Conservation (phyloP, 2,888 invertebrate species). For the Papilio gigon region DNA sequence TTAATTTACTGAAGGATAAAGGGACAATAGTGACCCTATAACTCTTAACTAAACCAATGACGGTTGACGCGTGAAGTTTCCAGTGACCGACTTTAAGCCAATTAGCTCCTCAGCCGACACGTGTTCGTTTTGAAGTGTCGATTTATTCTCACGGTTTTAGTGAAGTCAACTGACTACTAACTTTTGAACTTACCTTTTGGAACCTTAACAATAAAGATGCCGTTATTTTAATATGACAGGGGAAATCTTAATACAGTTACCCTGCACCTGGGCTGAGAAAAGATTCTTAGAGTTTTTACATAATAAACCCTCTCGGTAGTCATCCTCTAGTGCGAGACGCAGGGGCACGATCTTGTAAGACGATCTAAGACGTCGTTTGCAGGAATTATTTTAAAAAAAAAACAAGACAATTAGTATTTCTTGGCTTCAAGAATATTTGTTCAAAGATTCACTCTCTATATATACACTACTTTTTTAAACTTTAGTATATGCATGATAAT, state of each 20-base stretch:
- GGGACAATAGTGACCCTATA: slow-evolving; percentile 4
- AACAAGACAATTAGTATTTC: neutral
- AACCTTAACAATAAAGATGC: too few species aligned
- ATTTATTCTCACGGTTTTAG: neutral
- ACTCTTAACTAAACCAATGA: slow-evolving; percentile 20
- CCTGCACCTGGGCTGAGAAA: too few species aligned
- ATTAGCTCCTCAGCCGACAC: slow-evolving; percentile 18
- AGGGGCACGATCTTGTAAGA: too few species aligned
- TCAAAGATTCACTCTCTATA: neutral
- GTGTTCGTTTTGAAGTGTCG: slow-evolving; percentile 11
- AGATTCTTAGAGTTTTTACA: too few species aligned
- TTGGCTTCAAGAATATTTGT: neutral
- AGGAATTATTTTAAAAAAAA: too few species aligned
- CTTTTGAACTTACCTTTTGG: neutral
- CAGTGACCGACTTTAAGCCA: slow-evolving; percentile 32
- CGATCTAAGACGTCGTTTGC: too few species aligned
- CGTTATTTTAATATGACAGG: too few species aligned
- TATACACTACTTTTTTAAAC: neutral
- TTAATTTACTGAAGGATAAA: neutral
- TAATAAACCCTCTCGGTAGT: too few species aligned
- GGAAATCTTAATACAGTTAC: too few species aligned
- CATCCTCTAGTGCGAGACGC: too few species aligned
- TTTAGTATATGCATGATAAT: neutral
- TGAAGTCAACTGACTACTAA: neutral
- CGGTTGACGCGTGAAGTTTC: slow-evolving; percentile 19